Evolutionary conservation across 2,113 vertebrate genomes (phyloP).

Genomic region (Petrocephalus zakoni): DNA sequence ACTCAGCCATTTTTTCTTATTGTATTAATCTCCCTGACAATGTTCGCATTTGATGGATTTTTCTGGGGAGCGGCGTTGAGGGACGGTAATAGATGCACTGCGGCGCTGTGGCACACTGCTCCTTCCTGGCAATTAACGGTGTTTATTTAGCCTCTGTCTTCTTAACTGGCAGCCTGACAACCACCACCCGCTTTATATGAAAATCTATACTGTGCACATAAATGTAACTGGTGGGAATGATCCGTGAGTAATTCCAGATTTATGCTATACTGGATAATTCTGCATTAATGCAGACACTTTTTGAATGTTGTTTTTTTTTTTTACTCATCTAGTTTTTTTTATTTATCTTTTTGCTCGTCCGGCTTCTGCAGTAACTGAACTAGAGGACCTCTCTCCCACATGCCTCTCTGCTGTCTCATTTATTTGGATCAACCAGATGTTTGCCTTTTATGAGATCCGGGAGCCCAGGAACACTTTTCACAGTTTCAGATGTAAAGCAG

Average conservation of each 20-base stretch:
- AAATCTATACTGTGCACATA: constrained; percentile 1
- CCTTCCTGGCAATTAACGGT: not conserved
- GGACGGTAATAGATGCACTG: not conserved
- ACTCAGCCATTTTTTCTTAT: not conserved
- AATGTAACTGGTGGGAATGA: not conserved
- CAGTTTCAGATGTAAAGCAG: constrained; percentile 33
- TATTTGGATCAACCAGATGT: constrained; percentile 35
- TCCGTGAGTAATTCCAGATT: constrained; percentile 7
- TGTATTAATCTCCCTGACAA: not conserved
- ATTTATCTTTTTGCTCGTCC: not conserved
- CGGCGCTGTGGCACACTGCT: not conserved
- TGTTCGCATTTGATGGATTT: not conserved
- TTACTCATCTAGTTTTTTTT: too few relatives aligned
- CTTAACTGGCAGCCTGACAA: not conserved
- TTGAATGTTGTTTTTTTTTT: not conserved
- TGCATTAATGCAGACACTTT: not conserved
- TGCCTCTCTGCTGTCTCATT: constrained; percentile 6
- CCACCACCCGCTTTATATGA: not conserved
- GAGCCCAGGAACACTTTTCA: constrained; percentile 33
- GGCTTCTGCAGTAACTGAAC: not conserved
- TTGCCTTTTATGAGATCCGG: constrained; percentile 27
- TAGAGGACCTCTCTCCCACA: constrained; percentile 22
- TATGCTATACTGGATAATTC: not conserved
- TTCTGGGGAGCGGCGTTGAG: not conserved
- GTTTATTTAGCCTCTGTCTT: not conserved